Evolutionary conservation across 2,888 invertebrate species (phyloP).

Genomic region (Yponomeuta sedellus): DNA sequence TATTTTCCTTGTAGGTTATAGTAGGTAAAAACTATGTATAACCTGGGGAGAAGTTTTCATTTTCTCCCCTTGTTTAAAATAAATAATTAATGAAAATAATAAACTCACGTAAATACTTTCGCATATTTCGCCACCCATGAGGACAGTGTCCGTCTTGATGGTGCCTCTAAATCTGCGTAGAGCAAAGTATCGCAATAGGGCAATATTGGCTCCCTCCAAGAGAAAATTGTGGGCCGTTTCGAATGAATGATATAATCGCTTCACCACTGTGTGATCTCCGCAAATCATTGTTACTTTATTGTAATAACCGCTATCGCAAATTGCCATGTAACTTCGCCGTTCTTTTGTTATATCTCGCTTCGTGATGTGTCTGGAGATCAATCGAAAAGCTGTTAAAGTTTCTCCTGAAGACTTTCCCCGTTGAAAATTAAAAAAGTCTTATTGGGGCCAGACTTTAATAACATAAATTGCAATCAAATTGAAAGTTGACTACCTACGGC

Average conservation of each 20-base stretch:
- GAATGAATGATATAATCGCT: slow-evolving; percentile 70
- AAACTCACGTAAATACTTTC: slow-evolving; percentile 78
- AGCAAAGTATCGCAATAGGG: slow-evolving; percentile 78
- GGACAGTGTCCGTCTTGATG: slow-evolving; percentile 72
- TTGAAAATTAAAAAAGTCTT: not conserved
- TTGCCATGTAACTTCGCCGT: slow-evolving; percentile 70
- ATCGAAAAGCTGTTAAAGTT: not conserved
- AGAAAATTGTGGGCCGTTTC: slow-evolving; percentile 67
- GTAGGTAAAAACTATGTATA: too few species aligned
- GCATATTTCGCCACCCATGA: slow-evolving; percentile 77
- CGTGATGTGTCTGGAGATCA: slow-evolving; percentile 53
- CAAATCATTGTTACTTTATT: slow-evolving; percentile 68
- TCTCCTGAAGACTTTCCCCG: not conserved
- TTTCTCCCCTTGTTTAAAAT: too few species aligned
- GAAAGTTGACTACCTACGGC: slow-evolving; percentile 7
- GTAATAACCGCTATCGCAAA: slow-evolving; percentile 75
- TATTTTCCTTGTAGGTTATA: too few species aligned
- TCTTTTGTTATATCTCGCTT: slow-evolving; percentile 61
- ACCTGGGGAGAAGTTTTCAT: too few species aligned
- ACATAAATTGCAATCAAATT: too few species aligned
- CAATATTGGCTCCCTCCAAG: slow-evolving; percentile 79
- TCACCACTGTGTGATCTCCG: slow-evolving; percentile 56
- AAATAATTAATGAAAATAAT: not conserved
- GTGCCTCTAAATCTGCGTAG: slow-evolving; percentile 69
- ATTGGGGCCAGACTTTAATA: not conserved